Conservation (phyloP, 2,888 invertebrate genomes). For the Sinotaia quadrata region DNA sequence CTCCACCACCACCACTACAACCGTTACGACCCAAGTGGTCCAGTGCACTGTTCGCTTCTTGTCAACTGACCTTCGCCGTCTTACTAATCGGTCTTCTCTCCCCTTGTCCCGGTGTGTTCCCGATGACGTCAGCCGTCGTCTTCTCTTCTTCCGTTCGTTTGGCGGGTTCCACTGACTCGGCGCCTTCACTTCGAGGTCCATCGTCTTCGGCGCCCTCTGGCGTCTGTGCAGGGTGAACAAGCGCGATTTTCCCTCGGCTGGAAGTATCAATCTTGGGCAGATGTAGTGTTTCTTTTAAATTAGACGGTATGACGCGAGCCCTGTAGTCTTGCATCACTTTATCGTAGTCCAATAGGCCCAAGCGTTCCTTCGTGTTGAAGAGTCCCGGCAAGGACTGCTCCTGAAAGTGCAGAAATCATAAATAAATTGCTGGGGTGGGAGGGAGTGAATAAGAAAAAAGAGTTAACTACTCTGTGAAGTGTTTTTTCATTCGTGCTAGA, state of each 20-base stretch:
- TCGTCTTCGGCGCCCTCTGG: background rate
- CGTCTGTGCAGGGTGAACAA: background rate
- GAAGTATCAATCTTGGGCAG: background rate
- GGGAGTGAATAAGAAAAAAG: too few relatives aligned
- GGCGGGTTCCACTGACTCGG: background rate
- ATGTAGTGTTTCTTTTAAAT: background rate
- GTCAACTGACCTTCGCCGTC: slow-evolving; percentile 25
- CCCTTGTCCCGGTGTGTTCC: background rate
- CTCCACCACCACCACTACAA: too few relatives aligned
- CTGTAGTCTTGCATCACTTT: slow-evolving; percentile 50
- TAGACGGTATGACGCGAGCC: slow-evolving; percentile 30
- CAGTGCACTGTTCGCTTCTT: too few relatives aligned
- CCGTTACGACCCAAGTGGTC: too few relatives aligned
- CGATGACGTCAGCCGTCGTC: background rate
- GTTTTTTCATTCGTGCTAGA: too few relatives aligned
- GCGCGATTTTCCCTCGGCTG: background rate
- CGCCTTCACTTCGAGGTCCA: background rate
- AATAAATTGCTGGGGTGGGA: too few relatives aligned
- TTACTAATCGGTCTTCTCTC: slow-evolving; percentile 15
- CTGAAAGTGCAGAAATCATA: slow-evolving; percentile 41
- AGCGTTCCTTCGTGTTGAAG: slow-evolving; percentile 49
- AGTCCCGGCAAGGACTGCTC: slow-evolving; percentile 59
- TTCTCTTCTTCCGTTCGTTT: background rate
- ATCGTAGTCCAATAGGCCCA: slow-evolving; percentile 58
- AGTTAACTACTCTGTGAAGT: too few relatives aligned